phyloP scores from a whole-genome alignment of 2,113 vertebrate species.

The Leucopsar rothschildi region DNA sequence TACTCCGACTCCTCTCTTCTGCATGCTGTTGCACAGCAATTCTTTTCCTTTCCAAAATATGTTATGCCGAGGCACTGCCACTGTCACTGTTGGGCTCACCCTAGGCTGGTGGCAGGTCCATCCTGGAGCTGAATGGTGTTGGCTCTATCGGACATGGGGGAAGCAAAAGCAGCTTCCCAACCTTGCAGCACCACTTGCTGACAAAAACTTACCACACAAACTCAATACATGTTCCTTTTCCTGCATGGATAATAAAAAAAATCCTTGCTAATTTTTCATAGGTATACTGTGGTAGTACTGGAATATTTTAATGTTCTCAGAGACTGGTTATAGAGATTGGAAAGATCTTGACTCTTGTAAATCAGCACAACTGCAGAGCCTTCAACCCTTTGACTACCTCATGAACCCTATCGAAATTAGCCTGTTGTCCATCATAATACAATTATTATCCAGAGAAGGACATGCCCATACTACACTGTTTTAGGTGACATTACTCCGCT shows the following conservation, averaged over 20 bases:
- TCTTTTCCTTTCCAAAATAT: not conserved
- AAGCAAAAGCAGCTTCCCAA: not conserved
- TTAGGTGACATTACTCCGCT: not conserved
- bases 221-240: not conserved
- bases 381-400: not conserved
- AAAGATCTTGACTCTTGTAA: not conserved
- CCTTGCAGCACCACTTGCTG: not conserved
- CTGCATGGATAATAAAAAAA: not conserved
- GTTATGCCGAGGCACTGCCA: not conserved
- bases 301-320: not conserved
- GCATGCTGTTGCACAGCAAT: not conserved
- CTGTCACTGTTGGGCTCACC: not conserved
- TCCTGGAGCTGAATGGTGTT: not conserved
- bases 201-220: not conserved
- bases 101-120: not conserved
- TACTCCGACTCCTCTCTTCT: not conserved
- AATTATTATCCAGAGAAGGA: not conserved
- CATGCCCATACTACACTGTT: not conserved
- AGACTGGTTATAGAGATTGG: not conserved
- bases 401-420: not conserved
- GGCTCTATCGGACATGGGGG: not conserved
- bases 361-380: not conserved
- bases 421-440: not conserved
- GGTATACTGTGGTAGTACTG: not conserved
- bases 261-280: not conserved